A percentile compares a stretch with the other conserved stretches of the same genome.
These are phyloP conservation scores for Hydra vulgaris DNA, from an alignment of 30 jellyfish, hydroid and myxozoan species.

Conservation along the genomic window DNA sequence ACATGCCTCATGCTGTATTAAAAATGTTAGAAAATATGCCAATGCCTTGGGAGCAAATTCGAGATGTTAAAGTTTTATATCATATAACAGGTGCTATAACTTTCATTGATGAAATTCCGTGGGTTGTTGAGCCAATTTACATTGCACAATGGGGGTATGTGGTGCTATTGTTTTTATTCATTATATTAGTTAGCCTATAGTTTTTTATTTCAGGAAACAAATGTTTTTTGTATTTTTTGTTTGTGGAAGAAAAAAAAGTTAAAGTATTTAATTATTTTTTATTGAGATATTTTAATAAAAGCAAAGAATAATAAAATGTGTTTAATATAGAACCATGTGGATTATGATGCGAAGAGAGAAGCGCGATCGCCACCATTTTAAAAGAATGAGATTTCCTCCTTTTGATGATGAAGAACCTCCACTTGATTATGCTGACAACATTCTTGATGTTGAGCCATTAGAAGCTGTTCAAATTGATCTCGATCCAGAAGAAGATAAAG, in stretches of 20 bases:
- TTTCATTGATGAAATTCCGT: conserved; percentile 94
- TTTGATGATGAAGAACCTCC: conserved; percentile 99
- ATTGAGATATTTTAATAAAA: too few species aligned
- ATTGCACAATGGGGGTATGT: conserved; percentile 99
- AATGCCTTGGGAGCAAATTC: conserved; percentile 99
- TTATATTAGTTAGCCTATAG: background rate
- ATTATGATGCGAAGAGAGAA: conserved; percentile 97
- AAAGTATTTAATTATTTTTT: too few species aligned
- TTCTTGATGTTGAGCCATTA: conserved; percentile 95
- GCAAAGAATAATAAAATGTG: too few species aligned
- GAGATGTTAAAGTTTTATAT: conserved; percentile 85
- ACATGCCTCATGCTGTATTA: conserved; percentile 99
- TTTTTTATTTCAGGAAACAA: background rate
- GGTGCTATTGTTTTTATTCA: background rate
- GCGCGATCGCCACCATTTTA: conserved; percentile 98
- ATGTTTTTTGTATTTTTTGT: background rate
- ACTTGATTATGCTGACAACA: conserved; percentile 93
- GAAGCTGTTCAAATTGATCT: conserved; percentile 95
- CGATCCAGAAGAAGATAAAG: conserved; percentile 89
- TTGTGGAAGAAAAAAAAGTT: too few species aligned
- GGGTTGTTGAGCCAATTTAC: conserved; percentile 97
- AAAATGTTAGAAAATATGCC: conserved; percentile 98
- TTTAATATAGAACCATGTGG: conserved; percentile 94
- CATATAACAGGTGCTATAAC: conserved; percentile 99
- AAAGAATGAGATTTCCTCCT: conserved; percentile 99